These are phyloP conservation scores for Candidula unifasciata DNA, from an alignment of 2,888 invertebrate species.

Conservation along the genomic window DNA sequence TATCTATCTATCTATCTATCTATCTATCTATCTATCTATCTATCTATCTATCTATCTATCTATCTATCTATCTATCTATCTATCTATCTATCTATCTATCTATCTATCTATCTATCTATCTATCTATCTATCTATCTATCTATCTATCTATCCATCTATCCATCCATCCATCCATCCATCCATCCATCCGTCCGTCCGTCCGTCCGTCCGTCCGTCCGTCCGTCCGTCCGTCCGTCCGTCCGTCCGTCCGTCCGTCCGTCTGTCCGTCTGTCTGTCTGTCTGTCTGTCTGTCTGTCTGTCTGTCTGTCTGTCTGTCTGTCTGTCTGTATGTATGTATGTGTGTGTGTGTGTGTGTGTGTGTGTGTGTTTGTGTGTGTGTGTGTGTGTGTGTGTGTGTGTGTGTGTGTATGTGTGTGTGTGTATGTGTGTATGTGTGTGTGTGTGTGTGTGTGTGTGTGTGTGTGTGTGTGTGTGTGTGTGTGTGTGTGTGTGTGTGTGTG, in stretches of 20 bases:
- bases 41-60: neutral
- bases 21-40: neutral
- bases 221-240: neutral
- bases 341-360: too few species aligned
- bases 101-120: neutral
- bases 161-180: too few species aligned
- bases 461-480: slow-evolving; percentile 27
- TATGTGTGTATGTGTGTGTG: slow-evolving; percentile 2
- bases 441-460: neutral
- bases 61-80: neutral
- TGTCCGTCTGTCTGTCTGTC: too few species aligned
- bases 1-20: slow-evolving; percentile 3
- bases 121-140: neutral
- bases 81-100: neutral
- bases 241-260: slow-evolving; percentile 11
- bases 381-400: neutral
- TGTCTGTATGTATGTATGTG: too few species aligned
- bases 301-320: slow-evolving; percentile 28
- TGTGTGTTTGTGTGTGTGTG: too few species aligned
- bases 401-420: slow-evolving; percentile 17
- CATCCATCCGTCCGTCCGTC: too few species aligned
- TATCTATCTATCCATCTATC: too few species aligned
- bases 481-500: slow-evolving; percentile 25
- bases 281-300: slow-evolving; percentile 17
- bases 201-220: neutral